A percentile compares a stretch with the other conserved stretches of the same genome.
phyloP scores from a whole-genome alignment of 2,113 vertebrate genomes.

The Poeciliopsis retropinna region DNA sequence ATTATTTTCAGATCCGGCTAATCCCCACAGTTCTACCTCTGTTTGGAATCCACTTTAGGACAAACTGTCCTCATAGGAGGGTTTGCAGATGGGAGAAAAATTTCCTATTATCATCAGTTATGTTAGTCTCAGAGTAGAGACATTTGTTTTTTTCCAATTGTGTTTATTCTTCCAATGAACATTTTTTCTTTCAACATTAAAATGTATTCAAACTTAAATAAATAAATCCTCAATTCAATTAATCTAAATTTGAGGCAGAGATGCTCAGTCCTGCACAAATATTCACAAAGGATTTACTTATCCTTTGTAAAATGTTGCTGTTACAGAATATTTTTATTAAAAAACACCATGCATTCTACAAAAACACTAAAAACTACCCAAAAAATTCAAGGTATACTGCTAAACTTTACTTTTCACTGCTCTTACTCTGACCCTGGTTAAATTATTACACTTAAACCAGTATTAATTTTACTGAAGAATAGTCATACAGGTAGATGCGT shows the following conservation, averaged over 20 bases:
- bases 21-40: constrained; percentile 61
- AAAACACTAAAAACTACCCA: no score
- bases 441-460: no score
- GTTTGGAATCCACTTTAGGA: constrained; percentile 49
- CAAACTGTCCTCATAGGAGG: constrained; percentile 34
- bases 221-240: background rate
- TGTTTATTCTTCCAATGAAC: background rate
- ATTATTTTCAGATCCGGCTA: constrained; percentile 64
- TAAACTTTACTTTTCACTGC: no score
- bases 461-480: no score
- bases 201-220: background rate
- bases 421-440: no score
- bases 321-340: no score
- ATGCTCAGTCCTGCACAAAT: background rate
- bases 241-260: background rate
- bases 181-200: background rate
- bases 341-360: no score
- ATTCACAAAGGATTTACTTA: no score
- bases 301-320: no score
- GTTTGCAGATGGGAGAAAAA: constrained; percentile 23
- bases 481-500: no score
- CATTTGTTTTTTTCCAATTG: background rate
- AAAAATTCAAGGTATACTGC: no score
- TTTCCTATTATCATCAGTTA: background rate
- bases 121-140: background rate